Evolutionary conservation across 2,888 invertebrate species (phyloP).

Genomic region (Venusia cambrica): DNA sequence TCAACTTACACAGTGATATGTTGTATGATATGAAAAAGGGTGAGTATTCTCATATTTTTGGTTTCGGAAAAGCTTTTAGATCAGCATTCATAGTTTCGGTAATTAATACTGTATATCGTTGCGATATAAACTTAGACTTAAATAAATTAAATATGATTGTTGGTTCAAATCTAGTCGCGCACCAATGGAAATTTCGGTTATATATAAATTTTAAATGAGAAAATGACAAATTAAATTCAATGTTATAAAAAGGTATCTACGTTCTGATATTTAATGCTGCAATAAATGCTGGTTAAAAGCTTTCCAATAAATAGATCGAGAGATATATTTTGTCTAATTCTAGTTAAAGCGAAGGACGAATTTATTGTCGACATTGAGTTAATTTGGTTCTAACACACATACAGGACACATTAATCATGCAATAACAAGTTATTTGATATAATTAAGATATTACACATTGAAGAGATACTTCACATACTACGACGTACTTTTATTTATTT

Average conservation of each 20-base stretch:
- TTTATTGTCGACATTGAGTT: constrained; percentile 70
- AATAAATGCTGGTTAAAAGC: constrained; percentile 6
- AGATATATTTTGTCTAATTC: constrained; percentile 35
- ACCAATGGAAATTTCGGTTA: too few species aligned
- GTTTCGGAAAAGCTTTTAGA: constrained; percentile 2
- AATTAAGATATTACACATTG: constrained; percentile 2
- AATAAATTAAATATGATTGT: too few species aligned
- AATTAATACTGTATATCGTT: too few species aligned
- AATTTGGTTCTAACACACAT: constrained; percentile 48
- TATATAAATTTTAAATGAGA: too few species aligned
- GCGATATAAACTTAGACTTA: too few species aligned
- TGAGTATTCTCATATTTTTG: constrained; percentile 46
- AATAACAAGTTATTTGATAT: constrained; percentile 3
- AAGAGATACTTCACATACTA: too few species aligned
- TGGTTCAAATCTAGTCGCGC: too few species aligned
- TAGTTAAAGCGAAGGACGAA: constrained; percentile 79
- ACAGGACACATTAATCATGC: constrained; percentile 13
- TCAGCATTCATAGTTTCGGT: too few species aligned
- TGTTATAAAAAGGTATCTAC: too few species aligned
- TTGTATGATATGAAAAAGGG: constrained; percentile 27
- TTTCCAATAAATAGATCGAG: constrained; percentile 17
- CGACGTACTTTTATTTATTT: too few species aligned
- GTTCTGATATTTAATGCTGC: too few species aligned
- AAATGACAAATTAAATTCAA: too few species aligned
- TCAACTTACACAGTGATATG: constrained; percentile 24